Evolutionary conservation across 2,888 invertebrate species (phyloP), one percentile per base, ranked within the genome.

Genomic region (Meiosimyza platycephala): DNA sequence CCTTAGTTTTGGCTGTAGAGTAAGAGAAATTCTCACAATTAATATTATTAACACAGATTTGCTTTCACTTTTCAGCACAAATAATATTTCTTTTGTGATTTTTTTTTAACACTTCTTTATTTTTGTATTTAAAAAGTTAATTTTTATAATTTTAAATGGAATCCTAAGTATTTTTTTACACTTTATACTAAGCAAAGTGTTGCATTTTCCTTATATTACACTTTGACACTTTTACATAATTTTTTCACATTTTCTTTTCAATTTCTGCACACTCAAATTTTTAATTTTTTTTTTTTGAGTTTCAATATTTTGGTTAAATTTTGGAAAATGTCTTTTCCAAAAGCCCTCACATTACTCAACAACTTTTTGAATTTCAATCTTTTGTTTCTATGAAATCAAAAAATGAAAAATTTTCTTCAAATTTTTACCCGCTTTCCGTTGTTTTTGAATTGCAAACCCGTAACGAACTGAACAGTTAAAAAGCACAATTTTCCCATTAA

Each of bases 401-500:
- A 22, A 4, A 22, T 18, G 11, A 60, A 12, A 28, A 40, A 12
- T 40, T 40, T 60, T 9, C 40, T 33, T 9, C 28, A 33, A 28
- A 72, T 64, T 71, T 73, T 62, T 55, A 72, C 73, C 78, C 80
- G 80, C 78, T 82, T 80, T 77, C 79, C 76, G 76, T 79, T 86
- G 85, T 80, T 86, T 80, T 82, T 85, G 79, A 82, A 82, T 83
- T 84, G 86, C 85, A 84, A 85, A 84, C 85, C 83, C 85, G 86
- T 84, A 82, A 83, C 83, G 84, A 85, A 85, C 85, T 85, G 85
- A 86, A 81, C 81, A 78, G 80, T 80, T 80, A 82, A 84, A 78
- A 83, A 78, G 76, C 79, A 79, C 80, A 80, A 79, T 80, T 81
- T 82, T 81, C 78, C 79, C 80, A 80, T 80, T 80, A 81, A 81